Evolutionary conservation across 2,113 vertebrate species (phyloP), one percentile per base, ranked within the genome.

Genomic region (Aviceda subcristata): DNA sequence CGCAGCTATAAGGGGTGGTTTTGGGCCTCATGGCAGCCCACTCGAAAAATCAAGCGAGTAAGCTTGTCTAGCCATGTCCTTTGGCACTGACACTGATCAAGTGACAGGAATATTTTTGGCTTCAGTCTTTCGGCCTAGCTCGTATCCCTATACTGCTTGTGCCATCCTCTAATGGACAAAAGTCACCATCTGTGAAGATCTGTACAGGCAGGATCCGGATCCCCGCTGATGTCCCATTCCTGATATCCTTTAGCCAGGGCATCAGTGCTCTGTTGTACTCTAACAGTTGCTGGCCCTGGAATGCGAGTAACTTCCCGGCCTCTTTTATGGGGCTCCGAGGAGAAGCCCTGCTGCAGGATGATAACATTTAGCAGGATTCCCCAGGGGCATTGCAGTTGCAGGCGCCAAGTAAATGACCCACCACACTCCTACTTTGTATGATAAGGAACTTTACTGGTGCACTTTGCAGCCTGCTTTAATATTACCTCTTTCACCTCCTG

Each of bases 381-480:
- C 85, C 4, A 7, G 51, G 60, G 93, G 80, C 76, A 57, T 5
- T 90, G 57, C 57, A 79, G 67, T 72, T 2, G 2, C 43, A 82
- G 59, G 36, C 6, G 7, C 93, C 69, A 88, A 94, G 77, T 38
- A 88, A 93, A 94, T 92, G 88, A 89, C 68, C 76, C 62, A 56
- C 68, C 48, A 64, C 76, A 19, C 75, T 72, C 81, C 39, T 80
- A 34, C 59, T 92, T 92, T 78, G 34, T 45, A 46, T 11, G 95
- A 92, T 94, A 87, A 94, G 80, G 29, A 89, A 75, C 7, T 72
- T 92, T 86, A 91, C 76, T 26, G 4, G 14, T 36, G 67, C 59
- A 84, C 39, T 95, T 95, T 78, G 56, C 48, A 94, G 67, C 39
- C 39, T 73, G 80, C 51, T 86, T 83, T 95, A 95, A 62, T 59